These are phyloP conservation scores for Bilobella aurantiaca DNA, from an alignment of 1,140 invertebrate genomes.

Conservation along the genomic window DNA sequence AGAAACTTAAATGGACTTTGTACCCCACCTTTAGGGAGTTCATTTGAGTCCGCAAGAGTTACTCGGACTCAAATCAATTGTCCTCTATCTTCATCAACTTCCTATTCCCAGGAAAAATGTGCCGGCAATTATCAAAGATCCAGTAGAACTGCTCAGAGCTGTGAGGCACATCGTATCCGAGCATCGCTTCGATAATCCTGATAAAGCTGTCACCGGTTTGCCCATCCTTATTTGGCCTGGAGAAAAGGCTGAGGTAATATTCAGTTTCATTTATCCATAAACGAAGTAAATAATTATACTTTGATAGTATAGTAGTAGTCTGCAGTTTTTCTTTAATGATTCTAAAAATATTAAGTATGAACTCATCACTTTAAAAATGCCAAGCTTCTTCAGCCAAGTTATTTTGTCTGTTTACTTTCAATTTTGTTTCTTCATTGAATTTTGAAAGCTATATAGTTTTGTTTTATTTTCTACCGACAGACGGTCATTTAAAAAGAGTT, in stretches of 20 bases:
- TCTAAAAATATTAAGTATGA: no score
- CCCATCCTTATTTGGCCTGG: slow-evolving; percentile 35
- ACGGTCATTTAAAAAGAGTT: neutral
- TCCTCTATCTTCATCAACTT: slow-evolving; percentile 78
- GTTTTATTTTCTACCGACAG: no score
- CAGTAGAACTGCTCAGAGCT: slow-evolving; percentile 76
- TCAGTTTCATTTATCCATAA: no score
- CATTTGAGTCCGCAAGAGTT: slow-evolving; percentile 57
- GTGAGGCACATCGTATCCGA: slow-evolving; percentile 75
- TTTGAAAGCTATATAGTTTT: no score
- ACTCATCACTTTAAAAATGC: no score
- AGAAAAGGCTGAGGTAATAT: slow-evolving; percentile 29
- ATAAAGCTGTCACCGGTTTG: slow-evolving; percentile 52
- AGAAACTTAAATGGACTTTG: neutral
- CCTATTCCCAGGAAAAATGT: slow-evolving; percentile 82
- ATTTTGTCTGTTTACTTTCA: no score
- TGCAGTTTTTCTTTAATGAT: no score
- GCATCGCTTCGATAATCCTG: slow-evolving; percentile 73
- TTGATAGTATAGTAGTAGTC: no score
- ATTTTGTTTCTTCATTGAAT: neutral
- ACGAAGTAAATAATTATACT: no score
- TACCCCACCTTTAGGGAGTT: slow-evolving; percentile 30
- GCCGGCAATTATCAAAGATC: slow-evolving; percentile 79
- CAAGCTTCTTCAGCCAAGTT: no score
- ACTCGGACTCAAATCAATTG: slow-evolving; percentile 79